A percentile compares a stretch with the other conserved stretches of the same genome.
Conservation (phyloP, 2,113 vertebrate species). For the Rhodinocichla rosea region DNA sequence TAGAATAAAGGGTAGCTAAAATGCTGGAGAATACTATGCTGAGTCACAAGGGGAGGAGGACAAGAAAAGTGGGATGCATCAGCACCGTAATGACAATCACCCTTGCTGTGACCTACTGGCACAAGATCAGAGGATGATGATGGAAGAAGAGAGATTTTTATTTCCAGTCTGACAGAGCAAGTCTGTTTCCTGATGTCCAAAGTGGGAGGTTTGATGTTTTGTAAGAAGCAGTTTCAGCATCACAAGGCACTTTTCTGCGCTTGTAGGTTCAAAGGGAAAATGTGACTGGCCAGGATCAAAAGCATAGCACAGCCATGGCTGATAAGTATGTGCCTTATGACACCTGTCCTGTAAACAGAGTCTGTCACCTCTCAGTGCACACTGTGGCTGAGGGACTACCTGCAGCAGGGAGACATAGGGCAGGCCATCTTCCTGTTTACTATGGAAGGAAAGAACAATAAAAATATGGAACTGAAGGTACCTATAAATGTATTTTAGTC, state of each 20-base stretch:
- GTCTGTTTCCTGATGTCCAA: background rate
- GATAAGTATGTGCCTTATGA: background rate
- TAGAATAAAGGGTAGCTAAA: background rate
- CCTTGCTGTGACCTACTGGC: background rate
- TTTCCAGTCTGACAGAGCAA: background rate
- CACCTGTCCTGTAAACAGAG: background rate
- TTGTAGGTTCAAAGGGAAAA: slow-evolving; percentile 22
- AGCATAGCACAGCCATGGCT: background rate
- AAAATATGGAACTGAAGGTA: background rate
- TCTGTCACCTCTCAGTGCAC: background rate
- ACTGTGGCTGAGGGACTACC: background rate
- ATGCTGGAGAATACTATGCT: background rate
- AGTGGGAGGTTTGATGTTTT: background rate
- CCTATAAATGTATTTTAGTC: background rate
- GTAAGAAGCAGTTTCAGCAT: background rate
- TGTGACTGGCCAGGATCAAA: slow-evolving; percentile 1
- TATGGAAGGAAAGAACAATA: background rate
- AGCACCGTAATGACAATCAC: background rate
- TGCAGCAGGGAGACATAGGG: background rate
- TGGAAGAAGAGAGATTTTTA: background rate
- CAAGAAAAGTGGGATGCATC: background rate
- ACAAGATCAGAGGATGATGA: background rate
- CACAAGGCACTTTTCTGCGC: background rate
- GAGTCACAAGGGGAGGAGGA: background rate
- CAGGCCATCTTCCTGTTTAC: background rate